phyloP scores from a whole-genome alignment of 2,888 invertebrate species.

The Nebria salina region DNA sequence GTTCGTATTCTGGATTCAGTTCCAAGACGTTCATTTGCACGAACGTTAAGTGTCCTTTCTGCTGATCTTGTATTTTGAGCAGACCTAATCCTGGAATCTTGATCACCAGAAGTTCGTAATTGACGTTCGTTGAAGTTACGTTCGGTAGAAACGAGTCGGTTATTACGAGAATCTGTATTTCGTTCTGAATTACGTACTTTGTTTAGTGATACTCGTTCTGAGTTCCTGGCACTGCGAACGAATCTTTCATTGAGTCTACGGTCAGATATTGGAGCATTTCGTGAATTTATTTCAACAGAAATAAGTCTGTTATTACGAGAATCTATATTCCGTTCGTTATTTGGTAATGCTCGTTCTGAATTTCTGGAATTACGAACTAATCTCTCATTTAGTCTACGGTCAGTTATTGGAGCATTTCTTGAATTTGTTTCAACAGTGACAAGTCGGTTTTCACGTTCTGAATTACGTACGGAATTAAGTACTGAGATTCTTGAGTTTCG shows the following conservation, averaged over 20 bases:
- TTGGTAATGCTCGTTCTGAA: too few relatives aligned
- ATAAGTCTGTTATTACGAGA: too few relatives aligned
- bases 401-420: neutral
- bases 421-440: neutral
- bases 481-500: too few relatives aligned
- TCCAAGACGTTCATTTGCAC: neutral
- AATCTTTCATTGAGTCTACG: neutral
- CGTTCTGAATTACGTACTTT: too few relatives aligned
- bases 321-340: too few relatives aligned
- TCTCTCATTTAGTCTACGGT: neutral
- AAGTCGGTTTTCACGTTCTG: too few relatives aligned
- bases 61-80: slow-evolving; percentile 6
- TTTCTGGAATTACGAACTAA: too few relatives aligned
- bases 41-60: neutral
- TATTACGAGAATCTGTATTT: too few relatives aligned
- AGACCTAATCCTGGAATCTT: neutral
- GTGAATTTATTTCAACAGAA: neutral
- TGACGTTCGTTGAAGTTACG: neutral
- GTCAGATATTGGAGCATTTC: neutral
- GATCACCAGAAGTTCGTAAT: neutral
- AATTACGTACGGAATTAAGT: too few relatives aligned
- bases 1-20: neutral
- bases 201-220: too few relatives aligned
- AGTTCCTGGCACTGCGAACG: too few relatives aligned
- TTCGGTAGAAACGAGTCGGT: neutral